Percentiles rank a stretch among this genome's conserved stretches.
phyloP scores from a whole-genome alignment of 2,113 vertebrate genomes.

The Aptenodytes forsteri region DNA sequence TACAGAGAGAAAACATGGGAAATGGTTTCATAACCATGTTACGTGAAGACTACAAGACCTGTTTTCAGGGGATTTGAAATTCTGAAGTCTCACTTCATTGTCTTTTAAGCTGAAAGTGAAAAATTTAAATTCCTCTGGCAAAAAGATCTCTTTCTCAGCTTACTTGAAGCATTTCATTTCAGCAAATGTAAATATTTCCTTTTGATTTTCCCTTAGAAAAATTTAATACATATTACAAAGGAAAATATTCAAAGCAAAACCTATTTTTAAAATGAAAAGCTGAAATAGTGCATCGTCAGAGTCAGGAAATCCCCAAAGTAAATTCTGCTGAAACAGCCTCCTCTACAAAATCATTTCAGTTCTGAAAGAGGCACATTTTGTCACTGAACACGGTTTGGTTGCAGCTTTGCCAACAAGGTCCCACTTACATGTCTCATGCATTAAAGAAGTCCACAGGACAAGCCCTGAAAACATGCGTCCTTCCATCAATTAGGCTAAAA shows the following conservation, averaged over 20 bases:
- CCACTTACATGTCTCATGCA: background rate
- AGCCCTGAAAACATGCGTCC: background rate
- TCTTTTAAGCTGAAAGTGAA: constrained; percentile 18
- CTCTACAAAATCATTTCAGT: background rate
- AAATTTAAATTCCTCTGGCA: background rate
- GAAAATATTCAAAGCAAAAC: constrained; percentile 2
- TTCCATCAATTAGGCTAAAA: background rate
- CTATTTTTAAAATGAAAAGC: constrained; percentile 20
- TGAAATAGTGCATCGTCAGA: background rate
- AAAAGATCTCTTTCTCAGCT: background rate
- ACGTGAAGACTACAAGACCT: background rate
- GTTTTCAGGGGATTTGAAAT: background rate
- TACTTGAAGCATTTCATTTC: background rate
- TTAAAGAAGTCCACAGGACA: background rate
- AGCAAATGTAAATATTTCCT: constrained; percentile 55
- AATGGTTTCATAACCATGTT: background rate
- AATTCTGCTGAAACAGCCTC: background rate
- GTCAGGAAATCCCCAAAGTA: background rate
- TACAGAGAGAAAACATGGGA: background rate
- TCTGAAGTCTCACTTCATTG: background rate
- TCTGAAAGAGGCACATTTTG: background rate
- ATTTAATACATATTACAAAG: background rate
- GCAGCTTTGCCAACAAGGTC: background rate
- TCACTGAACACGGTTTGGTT: background rate
- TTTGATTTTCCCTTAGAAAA: constrained; percentile 18